These are phyloP conservation scores for Scaptomyza montana DNA, from an alignment of 1,140 invertebrate species.

Conservation along the genomic window DNA sequence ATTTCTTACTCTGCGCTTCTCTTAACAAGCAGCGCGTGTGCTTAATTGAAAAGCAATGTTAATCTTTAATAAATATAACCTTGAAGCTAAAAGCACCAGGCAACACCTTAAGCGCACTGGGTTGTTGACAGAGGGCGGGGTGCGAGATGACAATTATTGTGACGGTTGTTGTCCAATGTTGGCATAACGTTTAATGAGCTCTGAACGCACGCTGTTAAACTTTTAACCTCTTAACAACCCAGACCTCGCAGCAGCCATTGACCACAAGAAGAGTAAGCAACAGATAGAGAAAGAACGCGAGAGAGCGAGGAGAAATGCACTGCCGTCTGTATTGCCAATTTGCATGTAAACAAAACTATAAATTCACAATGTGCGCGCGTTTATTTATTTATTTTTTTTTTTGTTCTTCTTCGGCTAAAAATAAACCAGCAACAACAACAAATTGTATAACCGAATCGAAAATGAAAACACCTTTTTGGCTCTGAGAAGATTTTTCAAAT, in stretches of 20 bases:
- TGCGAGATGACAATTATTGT: not conserved
- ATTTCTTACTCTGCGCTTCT: not conserved
- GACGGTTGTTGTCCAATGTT: slow-evolving; percentile 17
- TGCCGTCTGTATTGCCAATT: slow-evolving; percentile 47
- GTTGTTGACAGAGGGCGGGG: not conserved
- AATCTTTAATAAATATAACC: slow-evolving; percentile 79
- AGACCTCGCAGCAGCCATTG: slow-evolving; percentile 27
- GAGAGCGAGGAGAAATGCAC: slow-evolving; percentile 10
- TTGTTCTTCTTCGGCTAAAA: slow-evolving; percentile 55
- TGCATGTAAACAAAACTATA: slow-evolving; percentile 78
- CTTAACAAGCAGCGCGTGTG: slow-evolving; percentile 45
- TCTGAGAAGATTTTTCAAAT: slow-evolving; percentile 57
- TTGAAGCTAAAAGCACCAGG: slow-evolving; percentile 41
- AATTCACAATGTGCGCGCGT: slow-evolving; percentile 51
- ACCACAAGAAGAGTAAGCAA: slow-evolving; percentile 1
- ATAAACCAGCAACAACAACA: slow-evolving; percentile 51
- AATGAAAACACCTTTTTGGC: slow-evolving; percentile 61
- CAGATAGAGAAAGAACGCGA: not conserved
- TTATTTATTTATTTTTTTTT: too few relatives aligned
- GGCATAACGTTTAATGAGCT: slow-evolving; percentile 49
- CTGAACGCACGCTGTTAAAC: slow-evolving; percentile 39
- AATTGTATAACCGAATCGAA: slow-evolving; percentile 30
- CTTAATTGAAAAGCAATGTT: slow-evolving; percentile 78
- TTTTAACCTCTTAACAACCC: slow-evolving; percentile 55
- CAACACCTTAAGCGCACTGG: not conserved